Percentiles rank a stretch among this genome's conserved stretches.
Conservation (phyloP, 1,140 invertebrate genomes). For the Drosophila tropicalis region DNA sequence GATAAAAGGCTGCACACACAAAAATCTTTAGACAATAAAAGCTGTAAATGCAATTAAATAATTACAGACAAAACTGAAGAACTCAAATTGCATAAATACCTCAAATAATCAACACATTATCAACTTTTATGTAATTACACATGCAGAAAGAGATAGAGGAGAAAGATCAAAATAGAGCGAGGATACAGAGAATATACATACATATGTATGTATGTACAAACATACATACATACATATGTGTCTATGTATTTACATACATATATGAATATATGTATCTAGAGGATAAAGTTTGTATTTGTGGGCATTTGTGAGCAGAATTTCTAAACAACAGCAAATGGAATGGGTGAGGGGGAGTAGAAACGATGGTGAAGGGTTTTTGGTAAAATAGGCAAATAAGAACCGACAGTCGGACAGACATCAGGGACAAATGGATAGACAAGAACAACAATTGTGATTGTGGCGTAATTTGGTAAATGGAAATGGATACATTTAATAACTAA, state of each 20-base stretch:
- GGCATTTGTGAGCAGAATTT: conserved; percentile 10
- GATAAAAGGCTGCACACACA: conserved; percentile 23
- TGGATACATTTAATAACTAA: conserved; percentile 77
- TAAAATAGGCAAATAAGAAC: conserved; percentile 35
- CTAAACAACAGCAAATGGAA: conserved; percentile 7
- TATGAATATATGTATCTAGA: not conserved
- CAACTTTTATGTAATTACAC: conserved; percentile 76
- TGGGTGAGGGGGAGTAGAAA: not conserved
- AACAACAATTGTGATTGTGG: conserved; percentile 43
- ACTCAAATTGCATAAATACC: conserved; percentile 64
- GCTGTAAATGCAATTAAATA: conserved; percentile 73
- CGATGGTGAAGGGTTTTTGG: not conserved
- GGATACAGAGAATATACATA: not conserved
- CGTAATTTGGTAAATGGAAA: conserved; percentile 71
- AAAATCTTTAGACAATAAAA: conserved; percentile 51
- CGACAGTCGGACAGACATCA: conserved; percentile 23
- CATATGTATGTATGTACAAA: not conserved
- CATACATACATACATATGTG: not conserved
- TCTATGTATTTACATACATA: too few relatives aligned
- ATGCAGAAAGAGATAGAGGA: conserved; percentile 32
- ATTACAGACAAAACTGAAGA: conserved; percentile 52
- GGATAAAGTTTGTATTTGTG: conserved; percentile 21
- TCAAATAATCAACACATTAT: conserved; percentile 78
- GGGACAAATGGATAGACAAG: conserved; percentile 17
- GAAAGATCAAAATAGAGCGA: not conserved